phyloP scores from a whole-genome alignment of 2,113 vertebrate species.

The Tringa solitaria region DNA sequence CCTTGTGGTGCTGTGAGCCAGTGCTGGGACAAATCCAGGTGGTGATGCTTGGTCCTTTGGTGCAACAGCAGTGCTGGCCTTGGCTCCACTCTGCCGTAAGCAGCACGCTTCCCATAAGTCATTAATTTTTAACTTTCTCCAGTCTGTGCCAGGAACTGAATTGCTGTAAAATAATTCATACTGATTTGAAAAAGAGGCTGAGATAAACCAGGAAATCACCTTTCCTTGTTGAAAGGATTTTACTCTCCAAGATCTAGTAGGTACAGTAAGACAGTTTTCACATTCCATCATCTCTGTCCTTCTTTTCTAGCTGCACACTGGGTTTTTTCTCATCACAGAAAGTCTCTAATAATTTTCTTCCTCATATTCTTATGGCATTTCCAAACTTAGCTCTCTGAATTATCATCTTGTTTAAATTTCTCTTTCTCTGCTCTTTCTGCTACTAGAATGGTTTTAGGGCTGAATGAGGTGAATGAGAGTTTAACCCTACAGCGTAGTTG shows the following conservation, averaged over 20 bases:
- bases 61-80: not conserved
- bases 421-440: not conserved
- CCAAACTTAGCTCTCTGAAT: not conserved
- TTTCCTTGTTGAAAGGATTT: not conserved
- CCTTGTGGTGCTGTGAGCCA: not conserved
- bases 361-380: not conserved
- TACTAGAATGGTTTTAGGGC: not conserved
- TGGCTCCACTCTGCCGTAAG: not conserved
- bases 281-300: not conserved
- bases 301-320: not conserved
- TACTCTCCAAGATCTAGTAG: not conserved
- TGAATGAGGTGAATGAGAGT: not conserved
- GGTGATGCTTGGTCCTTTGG: not conserved
- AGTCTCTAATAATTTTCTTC: not conserved
- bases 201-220: not conserved
- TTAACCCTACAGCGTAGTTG: not conserved
- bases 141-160: not conserved
- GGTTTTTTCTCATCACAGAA: not conserved
- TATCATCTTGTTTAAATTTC: not conserved
- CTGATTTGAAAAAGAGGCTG: not conserved
- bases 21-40: not conserved
- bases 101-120: not conserved
- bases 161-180: not conserved
- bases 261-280: not conserved
- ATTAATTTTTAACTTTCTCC: constrained; percentile 33